Evolutionary conservation across 2,888 invertebrate genomes (phyloP), one percentile per base, ranked within the genome.

Genomic region (Oithona nana): DNA sequence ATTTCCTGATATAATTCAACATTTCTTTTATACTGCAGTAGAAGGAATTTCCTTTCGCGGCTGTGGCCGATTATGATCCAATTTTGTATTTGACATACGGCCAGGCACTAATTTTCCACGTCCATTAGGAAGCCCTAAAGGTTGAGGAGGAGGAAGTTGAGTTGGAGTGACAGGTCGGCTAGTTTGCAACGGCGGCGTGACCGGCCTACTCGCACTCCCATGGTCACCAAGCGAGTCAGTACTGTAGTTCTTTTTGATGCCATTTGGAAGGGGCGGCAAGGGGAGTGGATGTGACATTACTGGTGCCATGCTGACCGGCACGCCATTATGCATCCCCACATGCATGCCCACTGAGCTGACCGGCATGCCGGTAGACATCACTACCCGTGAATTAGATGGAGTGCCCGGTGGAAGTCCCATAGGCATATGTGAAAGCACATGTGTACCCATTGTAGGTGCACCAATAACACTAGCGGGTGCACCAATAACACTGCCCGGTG

Each of bases 51-150:
- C 31, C 16, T 22, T 16, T 20, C 30, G n/a, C n/a, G n/a, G n/a
- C n/a, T n/a, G n/a, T n/a, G n/a, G n/a, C n/a, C n/a, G n/a, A n/a
- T 58, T 20, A 16, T 22, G 8, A 20, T 31, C 16, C 48, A 20
- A 26, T 26, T 29, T 58, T 16, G 16, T 2, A 13, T 20, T 29
- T 11, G 39, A 29, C 61, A 61, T 61, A 20, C 61, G 51, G 11
- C 61, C 61, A 20, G 61, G 61, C n/a, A 61, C 51, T 6, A 61
- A 22, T 20, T 61, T 51, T 4, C n/a, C 61, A 3, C 26, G 6
- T 22, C 54, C 26, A 28, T 20, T n/a, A 24, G 61, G 54, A 28
- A 54, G 1, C 6, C 52, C 54, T 29, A 61, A 22, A 4, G 52
- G 61, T 28, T 51, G 52, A 24, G 26, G 28, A n/a, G 26, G 24